These are phyloP conservation scores for Leucophenga varia DNA, from an alignment of 1,140 invertebrate genomes.

Conservation along the genomic window DNA sequence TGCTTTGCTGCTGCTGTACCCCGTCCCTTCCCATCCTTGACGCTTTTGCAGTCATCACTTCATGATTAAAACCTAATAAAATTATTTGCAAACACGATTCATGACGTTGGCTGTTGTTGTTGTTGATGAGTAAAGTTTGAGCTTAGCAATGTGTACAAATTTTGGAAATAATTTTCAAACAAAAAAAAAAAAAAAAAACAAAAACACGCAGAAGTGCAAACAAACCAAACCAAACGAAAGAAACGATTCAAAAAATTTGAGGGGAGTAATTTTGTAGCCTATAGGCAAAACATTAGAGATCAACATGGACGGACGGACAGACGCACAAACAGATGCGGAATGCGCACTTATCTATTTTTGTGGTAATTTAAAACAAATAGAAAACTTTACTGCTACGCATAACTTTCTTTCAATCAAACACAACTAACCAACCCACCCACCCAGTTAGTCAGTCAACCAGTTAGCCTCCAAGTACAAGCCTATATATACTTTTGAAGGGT, in stretches of 20 bases:
- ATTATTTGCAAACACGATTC: constrained; percentile 38
- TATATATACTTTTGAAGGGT: no score
- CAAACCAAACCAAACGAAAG: no score
- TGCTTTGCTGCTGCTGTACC: background rate
- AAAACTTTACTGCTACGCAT: constrained; percentile 4
- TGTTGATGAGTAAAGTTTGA: no score
- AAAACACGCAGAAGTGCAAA: constrained; percentile 2
- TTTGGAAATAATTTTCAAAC: constrained; percentile 1
- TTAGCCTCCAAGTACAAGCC: no score
- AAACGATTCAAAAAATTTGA: background rate
- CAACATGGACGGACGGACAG: constrained; percentile 9
- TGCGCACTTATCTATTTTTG: constrained; percentile 46
- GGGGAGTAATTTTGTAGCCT: no score
- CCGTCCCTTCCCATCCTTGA: background rate
- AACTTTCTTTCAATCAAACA: no score
- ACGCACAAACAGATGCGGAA: background rate
- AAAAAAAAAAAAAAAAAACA: no score
- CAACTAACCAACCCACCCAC: no score
- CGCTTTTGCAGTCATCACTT: constrained; percentile 10
- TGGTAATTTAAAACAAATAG: constrained; percentile 55
- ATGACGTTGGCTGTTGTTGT: no score
- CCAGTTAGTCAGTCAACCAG: no score
- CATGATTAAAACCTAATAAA: constrained; percentile 54
- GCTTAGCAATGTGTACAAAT: background rate
- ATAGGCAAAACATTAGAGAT: no score